phyloP scores from a whole-genome alignment of 1,140 invertebrate species.

The honey bee (Apis mellifera) region DNA sequence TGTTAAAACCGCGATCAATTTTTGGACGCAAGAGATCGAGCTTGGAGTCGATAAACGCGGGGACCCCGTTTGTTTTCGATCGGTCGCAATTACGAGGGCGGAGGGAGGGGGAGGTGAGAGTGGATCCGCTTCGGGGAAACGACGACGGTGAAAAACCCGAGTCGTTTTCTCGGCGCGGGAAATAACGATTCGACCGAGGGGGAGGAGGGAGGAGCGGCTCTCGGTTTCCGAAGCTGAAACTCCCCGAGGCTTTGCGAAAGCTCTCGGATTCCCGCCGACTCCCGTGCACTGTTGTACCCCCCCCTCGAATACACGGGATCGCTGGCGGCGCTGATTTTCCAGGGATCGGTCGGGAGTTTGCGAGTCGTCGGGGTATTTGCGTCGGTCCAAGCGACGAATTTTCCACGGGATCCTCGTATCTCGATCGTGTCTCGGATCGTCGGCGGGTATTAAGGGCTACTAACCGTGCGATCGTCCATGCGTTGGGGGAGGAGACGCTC shows the following conservation, averaged over 20 bases:
- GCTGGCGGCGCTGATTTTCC: constrained; percentile 13
- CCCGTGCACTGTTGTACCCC: background rate
- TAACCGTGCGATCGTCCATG: constrained; percentile 16
- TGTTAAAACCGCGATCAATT: too few relatives aligned
- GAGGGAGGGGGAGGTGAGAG: background rate
- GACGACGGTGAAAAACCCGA: too few relatives aligned
- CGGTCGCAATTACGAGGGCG: background rate
- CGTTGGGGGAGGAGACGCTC: too few relatives aligned
- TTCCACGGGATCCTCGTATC: constrained; percentile 19
- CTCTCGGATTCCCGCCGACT: constrained; percentile 17
- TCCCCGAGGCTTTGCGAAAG: constrained; percentile 22
- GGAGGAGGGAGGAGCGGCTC: background rate
- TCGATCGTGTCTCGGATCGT: constrained; percentile 37
- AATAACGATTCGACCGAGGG: background rate
- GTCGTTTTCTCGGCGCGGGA: background rate
- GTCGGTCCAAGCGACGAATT: constrained; percentile 41
- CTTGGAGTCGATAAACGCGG: background rate
- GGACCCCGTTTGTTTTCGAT: background rate
- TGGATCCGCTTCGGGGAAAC: background rate
- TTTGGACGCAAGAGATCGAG: too few relatives aligned
- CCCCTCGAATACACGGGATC: constrained; percentile 13
- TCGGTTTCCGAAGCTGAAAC: constrained; percentile 20
- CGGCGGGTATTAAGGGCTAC: background rate
- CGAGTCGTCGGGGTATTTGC: constrained; percentile 34
- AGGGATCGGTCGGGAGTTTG: constrained; percentile 24